These are phyloP conservation scores for Caenorhabditis elegans DNA, from an alignment of 1,140 invertebrate genomes.

Conservation along the genomic window WBcel235 BX284603.4:10552501-10553000, in stretches of 20 bases:
- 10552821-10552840: not conserved
- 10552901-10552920: slow-evolving; percentile 2
- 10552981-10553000: not conserved
- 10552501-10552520: slow-evolving; percentile 1
- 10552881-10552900: too few species aligned
- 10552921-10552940: not conserved
- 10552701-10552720: not conserved
- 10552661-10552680: not conserved
- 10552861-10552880: too few species aligned
- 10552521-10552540: not conserved
- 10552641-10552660: not conserved
- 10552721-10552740: slow-evolving; percentile 8
- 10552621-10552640: not conserved
- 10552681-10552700: not conserved
- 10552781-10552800: not conserved
- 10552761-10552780: not conserved
- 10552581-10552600: not conserved
- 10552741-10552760: not conserved
- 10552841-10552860: not conserved
- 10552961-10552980: not conserved
- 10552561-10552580: not conserved
- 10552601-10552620: slow-evolving; percentile 6
- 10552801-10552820: not conserved
- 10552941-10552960: not conserved
- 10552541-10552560: too few species aligned